phyloP scores from a whole-genome alignment of 2,113 vertebrate genomes.

The Melierax canorus region DNA sequence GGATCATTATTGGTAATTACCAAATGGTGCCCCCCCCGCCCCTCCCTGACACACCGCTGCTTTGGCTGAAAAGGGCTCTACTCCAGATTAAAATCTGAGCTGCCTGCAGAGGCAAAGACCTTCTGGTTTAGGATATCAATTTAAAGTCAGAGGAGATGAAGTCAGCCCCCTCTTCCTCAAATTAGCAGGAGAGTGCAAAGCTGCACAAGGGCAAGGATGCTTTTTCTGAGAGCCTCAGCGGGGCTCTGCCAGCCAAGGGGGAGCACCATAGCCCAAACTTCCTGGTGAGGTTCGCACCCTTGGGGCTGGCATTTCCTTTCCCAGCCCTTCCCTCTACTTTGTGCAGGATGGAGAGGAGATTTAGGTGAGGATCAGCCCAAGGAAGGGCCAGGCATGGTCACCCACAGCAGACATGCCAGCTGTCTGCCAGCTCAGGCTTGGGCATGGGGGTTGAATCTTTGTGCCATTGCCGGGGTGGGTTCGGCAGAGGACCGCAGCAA shows the following conservation, averaged over 20 bases:
- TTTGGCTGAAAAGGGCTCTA: neutral
- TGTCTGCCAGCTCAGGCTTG: neutral
- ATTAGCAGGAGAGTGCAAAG: neutral
- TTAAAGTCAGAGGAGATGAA: neutral
- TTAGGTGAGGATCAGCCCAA: neutral
- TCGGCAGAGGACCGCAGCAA: rapidly evolving
- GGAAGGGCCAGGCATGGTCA: neutral
- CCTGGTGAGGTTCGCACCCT: neutral
- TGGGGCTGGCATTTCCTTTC: neutral
- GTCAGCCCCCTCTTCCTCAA: neutral
- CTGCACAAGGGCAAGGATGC: neutral
- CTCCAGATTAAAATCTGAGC: neutral
- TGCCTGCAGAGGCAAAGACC: neutral
- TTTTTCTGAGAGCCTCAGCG: neutral
- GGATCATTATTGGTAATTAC: conserved; percentile 77
- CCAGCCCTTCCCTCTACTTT: neutral
- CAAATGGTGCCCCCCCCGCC: neutral
- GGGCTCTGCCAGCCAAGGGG: neutral
- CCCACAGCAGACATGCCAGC: neutral
- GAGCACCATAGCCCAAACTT: neutral
- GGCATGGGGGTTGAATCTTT: neutral
- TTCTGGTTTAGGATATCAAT: neutral
- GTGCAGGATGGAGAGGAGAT: neutral
- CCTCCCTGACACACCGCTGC: rapidly evolving
- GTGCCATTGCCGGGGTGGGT: rapidly evolving